Evolutionary conservation across 1,140 invertebrate genomes (phyloP).

Genomic region (Venustaconcha ellipsiformis): DNA sequence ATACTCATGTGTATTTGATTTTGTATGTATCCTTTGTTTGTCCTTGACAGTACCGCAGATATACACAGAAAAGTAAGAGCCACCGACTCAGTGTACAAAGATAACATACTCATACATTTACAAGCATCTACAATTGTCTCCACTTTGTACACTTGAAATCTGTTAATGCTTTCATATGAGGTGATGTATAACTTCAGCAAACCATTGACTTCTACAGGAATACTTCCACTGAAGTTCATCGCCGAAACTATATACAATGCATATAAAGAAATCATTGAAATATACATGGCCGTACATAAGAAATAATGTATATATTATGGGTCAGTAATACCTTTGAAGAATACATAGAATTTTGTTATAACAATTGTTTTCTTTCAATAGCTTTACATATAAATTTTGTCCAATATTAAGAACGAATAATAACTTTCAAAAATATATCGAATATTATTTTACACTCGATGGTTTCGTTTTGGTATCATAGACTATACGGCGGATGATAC

Average conservation of each 20-base stretch:
- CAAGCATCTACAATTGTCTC: conserved; percentile 79
- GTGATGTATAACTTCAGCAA: conserved; percentile 78
- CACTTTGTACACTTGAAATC: conserved; percentile 87
- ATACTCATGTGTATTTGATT: too few relatives aligned
- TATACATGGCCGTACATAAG: too few relatives aligned
- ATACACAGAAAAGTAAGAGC: too few relatives aligned
- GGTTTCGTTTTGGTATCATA: not conserved
- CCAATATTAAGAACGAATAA: not conserved
- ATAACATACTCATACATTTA: conserved; percentile 17
- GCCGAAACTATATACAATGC: conserved; percentile 76
- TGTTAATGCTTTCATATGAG: conserved; percentile 62
- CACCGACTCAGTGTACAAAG: too few relatives aligned
- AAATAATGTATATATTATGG: too few relatives aligned
- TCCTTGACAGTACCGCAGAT: too few relatives aligned
- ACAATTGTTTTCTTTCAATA: too few relatives aligned
- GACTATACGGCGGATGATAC: not conserved
- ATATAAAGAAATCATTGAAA: too few relatives aligned
- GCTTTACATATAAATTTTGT: not conserved
- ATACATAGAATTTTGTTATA: too few relatives aligned
- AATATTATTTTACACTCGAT: not conserved
- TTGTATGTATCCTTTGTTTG: too few relatives aligned
- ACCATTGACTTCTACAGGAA: conserved; percentile 54
- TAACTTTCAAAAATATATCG: not conserved
- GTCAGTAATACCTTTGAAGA: too few relatives aligned
- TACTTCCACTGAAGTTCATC: conserved; percentile 77